phyloP scores from a whole-genome alignment of 2,797 vertebrate species.

The Lacerta agilis region DNA sequence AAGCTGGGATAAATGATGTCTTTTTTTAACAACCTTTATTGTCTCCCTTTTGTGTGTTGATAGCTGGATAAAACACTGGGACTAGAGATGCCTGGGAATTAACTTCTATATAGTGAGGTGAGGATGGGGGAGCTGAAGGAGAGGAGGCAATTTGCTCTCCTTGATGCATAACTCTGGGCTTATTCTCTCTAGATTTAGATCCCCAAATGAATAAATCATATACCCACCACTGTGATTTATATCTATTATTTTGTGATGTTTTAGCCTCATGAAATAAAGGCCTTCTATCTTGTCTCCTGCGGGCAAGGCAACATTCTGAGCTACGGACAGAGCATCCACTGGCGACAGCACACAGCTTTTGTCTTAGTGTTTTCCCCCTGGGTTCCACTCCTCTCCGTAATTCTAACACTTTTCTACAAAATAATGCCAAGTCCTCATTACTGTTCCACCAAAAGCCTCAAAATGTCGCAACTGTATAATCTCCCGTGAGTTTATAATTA shows the following conservation, averaged over 20 bases:
- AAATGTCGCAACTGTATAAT: slow-evolving; percentile 21
- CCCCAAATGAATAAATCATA: slow-evolving; percentile 12
- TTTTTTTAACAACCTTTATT: slow-evolving; percentile 57
- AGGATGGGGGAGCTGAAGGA: neutral
- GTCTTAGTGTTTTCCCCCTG: neutral
- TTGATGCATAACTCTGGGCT: slow-evolving; percentile 5
- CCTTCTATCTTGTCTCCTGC: slow-evolving; percentile 17
- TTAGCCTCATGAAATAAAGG: slow-evolving; percentile 3
- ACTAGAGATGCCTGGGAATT: slow-evolving; percentile 34
- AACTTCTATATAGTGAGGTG: neutral
- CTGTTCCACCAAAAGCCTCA: slow-evolving; percentile 8
- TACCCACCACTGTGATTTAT: neutral
- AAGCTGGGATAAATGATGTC: slow-evolving; percentile 64
- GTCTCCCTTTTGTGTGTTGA: slow-evolving; percentile 31
- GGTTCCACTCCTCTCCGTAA: neutral
- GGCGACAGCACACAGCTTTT: neutral
- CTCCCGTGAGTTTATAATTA: neutral
- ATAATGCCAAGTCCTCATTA: neutral
- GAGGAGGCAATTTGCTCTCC: slow-evolving; percentile 1
- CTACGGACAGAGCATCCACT: neutral
- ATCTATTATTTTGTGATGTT: neutral
- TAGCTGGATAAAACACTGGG: slow-evolving; percentile 43
- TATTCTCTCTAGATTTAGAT: neutral
- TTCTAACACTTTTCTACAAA: slow-evolving; percentile 8
- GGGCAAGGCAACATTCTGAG: neutral